Percentiles rank a stretch among this genome's conserved stretches.
These are phyloP conservation scores for Tineola bisselliella DNA, from an alignment of 2,888 invertebrate genomes.

Conservation along the genomic window DNA sequence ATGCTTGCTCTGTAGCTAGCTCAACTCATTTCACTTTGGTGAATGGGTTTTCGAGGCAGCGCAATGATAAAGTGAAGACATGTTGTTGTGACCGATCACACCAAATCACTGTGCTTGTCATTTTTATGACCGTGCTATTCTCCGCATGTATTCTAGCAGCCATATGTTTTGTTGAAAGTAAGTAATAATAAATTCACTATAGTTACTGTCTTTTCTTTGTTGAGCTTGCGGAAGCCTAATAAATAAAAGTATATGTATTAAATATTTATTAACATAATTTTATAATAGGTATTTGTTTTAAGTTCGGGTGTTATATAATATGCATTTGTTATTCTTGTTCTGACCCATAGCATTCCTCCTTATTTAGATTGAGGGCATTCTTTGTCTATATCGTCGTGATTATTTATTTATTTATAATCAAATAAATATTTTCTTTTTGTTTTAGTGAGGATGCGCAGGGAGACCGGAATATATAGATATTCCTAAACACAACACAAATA, in stretches of 20 bases:
- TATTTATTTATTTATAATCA: too few relatives aligned
- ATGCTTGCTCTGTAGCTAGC: slow-evolving; percentile 81
- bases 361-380: too few relatives aligned
- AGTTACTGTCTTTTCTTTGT: too few relatives aligned
- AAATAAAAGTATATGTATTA: too few relatives aligned
- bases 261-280: too few relatives aligned
- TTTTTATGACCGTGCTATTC: slow-evolving; percentile 84
- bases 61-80: slow-evolving; percentile 69
- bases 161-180: slow-evolving; percentile 85
- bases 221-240: too few relatives aligned
- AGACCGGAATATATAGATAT: slow-evolving; percentile 61
- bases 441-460: slow-evolving; percentile 63
- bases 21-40: slow-evolving; percentile 89
- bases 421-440: slow-evolving; percentile 20
- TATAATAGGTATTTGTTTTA: too few relatives aligned
- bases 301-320: too few relatives aligned
- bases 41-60: slow-evolving; percentile 76
- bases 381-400: too few relatives aligned
- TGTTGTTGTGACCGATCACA: slow-evolving; percentile 81
- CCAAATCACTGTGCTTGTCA: slow-evolving; percentile 82
- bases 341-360: too few relatives aligned
- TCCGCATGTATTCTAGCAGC: slow-evolving; percentile 82
- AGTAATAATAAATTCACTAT: slow-evolving; percentile 47
- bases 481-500: slow-evolving; percentile 28
- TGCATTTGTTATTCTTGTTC: too few relatives aligned